Base-by-base conservation (phyloP, 2,113 vertebrate genomes). In the Agapornis roseicollis region DNA sequence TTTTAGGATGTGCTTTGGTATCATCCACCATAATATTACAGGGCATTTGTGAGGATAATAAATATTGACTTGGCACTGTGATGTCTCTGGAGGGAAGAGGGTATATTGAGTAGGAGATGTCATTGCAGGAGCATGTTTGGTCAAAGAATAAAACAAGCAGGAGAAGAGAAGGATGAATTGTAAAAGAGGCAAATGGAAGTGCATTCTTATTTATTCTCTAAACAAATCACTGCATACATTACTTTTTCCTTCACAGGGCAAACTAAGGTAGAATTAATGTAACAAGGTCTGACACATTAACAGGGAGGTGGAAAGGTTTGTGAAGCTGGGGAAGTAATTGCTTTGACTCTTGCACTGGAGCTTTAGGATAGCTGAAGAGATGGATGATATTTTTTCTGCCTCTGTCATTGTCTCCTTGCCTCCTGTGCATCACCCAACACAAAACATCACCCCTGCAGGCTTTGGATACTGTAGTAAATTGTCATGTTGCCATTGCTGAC, bases 251-350 rank as follows among this genome's bases (percentile, higher is more conserved):
- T 15, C 31, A 37, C 18, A 12, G 44, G 85, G 77, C 35, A 85
- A 80, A 91, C 68, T 65, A 89, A 96, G 70, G 64, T 94, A 82
- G 77, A 94, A 90, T 93, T 94, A 94, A 85, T 27, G 46, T 94
- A 93, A 94, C 29, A 9, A 88, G 76, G 53, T 72, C 73, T 94
- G 93, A 90, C 65, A 70, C 52, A 5, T 85, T 91, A 95, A 83
- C 84, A 61, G 65, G 80, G 89, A 88, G 52, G 82, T 84, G 82
- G 70, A 93, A 90, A 88, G 82, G 68, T 89, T 94, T 94, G 82
- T 79, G 61, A 84, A 95, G 65, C 55, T 64, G 73, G 69, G 49
- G 60, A 96, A 94, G 24, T 93, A 94, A 97, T 97, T 96, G 88
- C 52, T 97, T 96, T 96, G 96, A 94, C 91, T 97, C 64, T 90